Conservation (phyloP, 2,797 vertebrate species). For the Channallabes apus region DNA sequence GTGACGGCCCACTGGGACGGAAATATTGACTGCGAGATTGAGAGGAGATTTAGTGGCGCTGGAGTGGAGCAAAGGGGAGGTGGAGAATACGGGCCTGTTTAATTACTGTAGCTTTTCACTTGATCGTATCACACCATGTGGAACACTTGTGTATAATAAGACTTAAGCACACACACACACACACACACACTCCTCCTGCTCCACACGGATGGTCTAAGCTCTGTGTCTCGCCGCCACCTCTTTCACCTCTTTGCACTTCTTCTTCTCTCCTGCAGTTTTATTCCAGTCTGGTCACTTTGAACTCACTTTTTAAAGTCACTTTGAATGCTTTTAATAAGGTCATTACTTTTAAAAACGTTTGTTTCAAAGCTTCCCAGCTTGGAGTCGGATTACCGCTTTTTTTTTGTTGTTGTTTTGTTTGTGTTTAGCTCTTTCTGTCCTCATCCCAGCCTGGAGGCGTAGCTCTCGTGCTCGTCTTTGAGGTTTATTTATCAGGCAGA, state of each 20-base stretch:
- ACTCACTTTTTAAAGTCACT: conserved; percentile 28
- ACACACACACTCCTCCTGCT: background rate
- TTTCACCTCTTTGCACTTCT: background rate
- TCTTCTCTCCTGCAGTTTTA: conserved; percentile 12
- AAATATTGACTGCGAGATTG: conserved; percentile 40
- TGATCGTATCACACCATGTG: conserved; percentile 12
- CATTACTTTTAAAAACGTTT: background rate
- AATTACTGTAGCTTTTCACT: conserved; percentile 25
- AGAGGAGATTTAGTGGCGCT: conserved; percentile 17
- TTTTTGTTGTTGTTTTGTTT: conserved; percentile 2
- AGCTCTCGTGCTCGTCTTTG: background rate
- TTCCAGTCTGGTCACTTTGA: conserved; percentile 19
- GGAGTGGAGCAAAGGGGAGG: background rate
- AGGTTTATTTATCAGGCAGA: background rate
- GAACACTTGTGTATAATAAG: background rate
- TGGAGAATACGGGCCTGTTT: background rate
- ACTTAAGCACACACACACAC: conserved; percentile 39
- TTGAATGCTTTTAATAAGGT: conserved; percentile 29
- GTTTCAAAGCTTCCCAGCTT: conserved; percentile 15
- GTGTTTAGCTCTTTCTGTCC: background rate
- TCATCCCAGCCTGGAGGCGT: background rate
- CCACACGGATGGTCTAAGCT: conserved; percentile 32
- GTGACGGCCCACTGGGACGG: background rate
- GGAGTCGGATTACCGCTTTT: conserved; percentile 5
- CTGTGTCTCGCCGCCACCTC: background rate